A percentile compares a stretch with the other conserved stretches of the same genome.
These are phyloP conservation scores for Chaitophorus viminalis DNA, from an alignment of 2,888 invertebrate genomes.

Conservation along the genomic window DNA sequence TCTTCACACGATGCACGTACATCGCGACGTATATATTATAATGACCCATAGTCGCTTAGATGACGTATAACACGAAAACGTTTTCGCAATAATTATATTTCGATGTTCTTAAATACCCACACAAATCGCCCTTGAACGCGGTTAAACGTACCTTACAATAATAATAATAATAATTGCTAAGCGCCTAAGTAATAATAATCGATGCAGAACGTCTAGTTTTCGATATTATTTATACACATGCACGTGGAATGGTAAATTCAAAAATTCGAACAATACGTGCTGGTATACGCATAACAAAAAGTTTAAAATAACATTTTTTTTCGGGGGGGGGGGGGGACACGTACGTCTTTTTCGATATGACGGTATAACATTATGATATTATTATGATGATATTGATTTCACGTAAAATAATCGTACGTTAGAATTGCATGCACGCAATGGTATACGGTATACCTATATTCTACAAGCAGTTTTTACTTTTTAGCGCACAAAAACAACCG, in stretches of 20 bases:
- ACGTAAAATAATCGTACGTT: too few species aligned
- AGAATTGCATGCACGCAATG: too few species aligned
- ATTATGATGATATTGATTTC: too few species aligned
- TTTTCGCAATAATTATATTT: conserved; percentile 33
- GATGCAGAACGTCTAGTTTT: neutral
- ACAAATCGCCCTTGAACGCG: conserved; percentile 5
- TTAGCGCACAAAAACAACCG: too few species aligned
- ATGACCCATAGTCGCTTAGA: neutral
- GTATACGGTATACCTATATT: too few species aligned
- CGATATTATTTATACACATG: neutral
- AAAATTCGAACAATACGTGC: neutral
- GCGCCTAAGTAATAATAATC: neutral
- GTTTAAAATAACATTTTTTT: too few species aligned
- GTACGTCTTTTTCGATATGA: too few species aligned
- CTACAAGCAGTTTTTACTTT: too few species aligned
- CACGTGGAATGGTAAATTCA: neutral
- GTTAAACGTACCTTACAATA: neutral
- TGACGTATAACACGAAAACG: conserved; percentile 18
- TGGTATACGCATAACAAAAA: too few species aligned
- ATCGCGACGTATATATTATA: neutral
- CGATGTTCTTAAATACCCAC: neutral
- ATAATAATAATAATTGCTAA: neutral
- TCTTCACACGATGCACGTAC: neutral
- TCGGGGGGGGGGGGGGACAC: too few species aligned
- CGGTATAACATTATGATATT: too few species aligned